phyloP scores from a whole-genome alignment of 2,797 vertebrate species.

The Threskiornis aethiopicus region DNA sequence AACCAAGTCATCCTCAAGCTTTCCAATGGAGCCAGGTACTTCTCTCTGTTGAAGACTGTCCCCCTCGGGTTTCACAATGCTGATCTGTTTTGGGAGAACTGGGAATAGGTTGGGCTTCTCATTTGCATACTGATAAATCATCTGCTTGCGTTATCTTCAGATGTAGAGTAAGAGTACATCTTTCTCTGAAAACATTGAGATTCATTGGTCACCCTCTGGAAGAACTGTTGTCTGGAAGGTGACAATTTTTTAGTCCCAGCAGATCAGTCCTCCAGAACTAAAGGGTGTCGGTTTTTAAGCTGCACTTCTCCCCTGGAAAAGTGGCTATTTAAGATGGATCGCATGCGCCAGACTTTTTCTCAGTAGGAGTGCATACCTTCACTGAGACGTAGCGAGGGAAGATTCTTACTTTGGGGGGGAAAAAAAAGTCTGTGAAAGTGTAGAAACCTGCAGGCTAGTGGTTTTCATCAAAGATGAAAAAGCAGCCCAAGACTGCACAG shows the following conservation, averaged over 20 bases:
- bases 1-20: conserved; percentile 97
- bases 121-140: neutral
- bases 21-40: conserved; percentile 95
- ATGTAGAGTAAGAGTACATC: neutral
- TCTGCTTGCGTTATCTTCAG: neutral
- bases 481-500: neutral
- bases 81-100: neutral
- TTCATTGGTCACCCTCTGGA: neutral
- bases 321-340: neutral
- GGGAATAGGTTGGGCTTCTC: neutral
- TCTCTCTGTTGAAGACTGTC: neutral
- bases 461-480: neutral
- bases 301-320: neutral
- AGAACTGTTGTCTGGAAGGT: neutral
- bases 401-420: neutral
- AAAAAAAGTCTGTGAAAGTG: neutral
- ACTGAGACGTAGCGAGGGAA: neutral
- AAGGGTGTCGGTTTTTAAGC: neutral
- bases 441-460: neutral
- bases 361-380: neutral
- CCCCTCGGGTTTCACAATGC: neutral
- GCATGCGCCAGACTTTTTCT: neutral
- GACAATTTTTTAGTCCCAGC: neutral
- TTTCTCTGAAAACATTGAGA: neutral
- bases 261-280: neutral